These are phyloP conservation scores for Taurulus bubalis DNA, from an alignment of 2,113 vertebrate genomes.

Conservation along the genomic window DNA sequence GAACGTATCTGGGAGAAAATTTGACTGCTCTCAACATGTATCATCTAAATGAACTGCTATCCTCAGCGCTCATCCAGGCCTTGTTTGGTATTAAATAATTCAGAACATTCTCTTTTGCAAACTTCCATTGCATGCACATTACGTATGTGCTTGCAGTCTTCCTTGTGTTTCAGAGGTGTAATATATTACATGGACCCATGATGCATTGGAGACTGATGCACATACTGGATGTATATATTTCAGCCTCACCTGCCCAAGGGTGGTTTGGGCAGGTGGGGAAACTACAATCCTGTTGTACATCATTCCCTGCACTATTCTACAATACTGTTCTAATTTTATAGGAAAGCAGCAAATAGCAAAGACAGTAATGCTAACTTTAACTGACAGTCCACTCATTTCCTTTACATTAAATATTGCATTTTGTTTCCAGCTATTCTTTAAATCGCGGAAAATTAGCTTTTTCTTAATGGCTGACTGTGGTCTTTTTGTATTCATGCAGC, in stretches of 20 bases:
- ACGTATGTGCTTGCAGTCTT: slow-evolving; percentile 61
- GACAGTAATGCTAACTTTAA: neutral
- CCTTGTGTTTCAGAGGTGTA: slow-evolving; percentile 57
- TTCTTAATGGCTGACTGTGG: slow-evolving; percentile 42
- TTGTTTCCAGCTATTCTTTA: no score
- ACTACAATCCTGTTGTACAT: slow-evolving; percentile 23
- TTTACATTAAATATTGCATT: no score
- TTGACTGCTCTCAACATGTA: slow-evolving; percentile 66
- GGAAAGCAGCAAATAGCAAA: slow-evolving; percentile 23
- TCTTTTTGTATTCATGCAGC: slow-evolving; percentile 50
- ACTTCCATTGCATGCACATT: slow-evolving; percentile 68
- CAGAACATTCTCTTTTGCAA: slow-evolving; percentile 70
- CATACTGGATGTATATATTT: slow-evolving; percentile 55
- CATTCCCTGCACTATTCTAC: slow-evolving; percentile 8
- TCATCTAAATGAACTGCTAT: slow-evolving; percentile 79
- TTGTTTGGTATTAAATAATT: slow-evolving; percentile 82
- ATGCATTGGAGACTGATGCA: slow-evolving; percentile 59
- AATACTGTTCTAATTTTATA: neutral
- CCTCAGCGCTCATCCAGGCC: slow-evolving; percentile 65
- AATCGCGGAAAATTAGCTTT: slow-evolving; percentile 12
- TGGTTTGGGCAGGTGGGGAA: slow-evolving; percentile 42
- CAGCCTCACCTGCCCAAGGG: slow-evolving; percentile 54
- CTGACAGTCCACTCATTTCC: no score
- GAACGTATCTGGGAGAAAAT: slow-evolving; percentile 57
- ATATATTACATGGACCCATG: slow-evolving; percentile 60